Evolutionary conservation across 2,888 invertebrate species (phyloP).

Genomic region (Vannuccia rotundouncinata): DNA sequence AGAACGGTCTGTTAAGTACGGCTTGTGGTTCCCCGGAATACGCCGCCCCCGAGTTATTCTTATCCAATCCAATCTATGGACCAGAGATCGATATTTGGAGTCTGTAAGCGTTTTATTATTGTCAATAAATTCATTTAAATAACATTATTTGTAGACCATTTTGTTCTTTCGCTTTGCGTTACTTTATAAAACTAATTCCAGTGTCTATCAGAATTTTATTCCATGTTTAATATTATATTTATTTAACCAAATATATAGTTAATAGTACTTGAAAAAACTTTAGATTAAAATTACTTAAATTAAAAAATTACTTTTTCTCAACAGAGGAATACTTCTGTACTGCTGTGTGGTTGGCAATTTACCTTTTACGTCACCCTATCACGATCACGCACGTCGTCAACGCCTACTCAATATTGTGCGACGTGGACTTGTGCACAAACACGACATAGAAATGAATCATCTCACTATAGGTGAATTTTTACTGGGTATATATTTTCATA

Average conservation of each 20-base stretch:
- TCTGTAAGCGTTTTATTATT: constrained; percentile 60
- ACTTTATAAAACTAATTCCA: too few species aligned
- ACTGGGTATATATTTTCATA: too few species aligned
- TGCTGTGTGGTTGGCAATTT: constrained; percentile 69
- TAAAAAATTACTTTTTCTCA: too few species aligned
- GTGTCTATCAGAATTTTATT: too few species aligned
- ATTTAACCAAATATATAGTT: too few species aligned
- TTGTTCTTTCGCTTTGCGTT: too few species aligned
- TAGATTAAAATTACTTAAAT: too few species aligned
- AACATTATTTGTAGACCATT: too few species aligned
- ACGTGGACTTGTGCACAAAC: constrained; percentile 63
- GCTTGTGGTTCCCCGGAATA: constrained; percentile 74
- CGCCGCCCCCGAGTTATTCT: constrained; percentile 71
- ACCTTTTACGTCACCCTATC: constrained; percentile 61
- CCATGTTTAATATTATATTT: too few species aligned
- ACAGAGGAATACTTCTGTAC: constrained; percentile 68
- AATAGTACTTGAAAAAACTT: too few species aligned
- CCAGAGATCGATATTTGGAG: constrained; percentile 74
- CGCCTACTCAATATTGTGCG: constrained; percentile 65
- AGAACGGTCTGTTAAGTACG: constrained; percentile 63
- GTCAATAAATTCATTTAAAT: neutral
- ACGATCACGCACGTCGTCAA: constrained; percentile 60
- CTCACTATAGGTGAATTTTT: constrained; percentile 49
- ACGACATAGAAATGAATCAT: constrained; percentile 55
- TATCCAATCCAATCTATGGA: constrained; percentile 66